Base-by-base conservation (phyloP, 2,888 invertebrate species). In the Brenthis ino region DNA sequence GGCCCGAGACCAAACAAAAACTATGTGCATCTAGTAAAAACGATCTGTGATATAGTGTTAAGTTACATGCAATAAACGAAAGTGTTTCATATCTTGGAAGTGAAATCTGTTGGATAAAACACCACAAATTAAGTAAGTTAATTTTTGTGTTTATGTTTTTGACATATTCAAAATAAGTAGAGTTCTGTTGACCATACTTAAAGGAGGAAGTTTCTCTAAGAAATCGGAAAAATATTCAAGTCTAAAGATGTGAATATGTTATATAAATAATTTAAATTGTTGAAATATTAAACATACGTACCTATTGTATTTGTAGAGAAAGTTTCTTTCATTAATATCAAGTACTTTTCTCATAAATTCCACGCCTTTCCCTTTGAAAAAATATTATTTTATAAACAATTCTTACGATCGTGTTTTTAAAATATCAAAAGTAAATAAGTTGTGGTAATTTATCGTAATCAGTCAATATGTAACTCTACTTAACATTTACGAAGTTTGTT, bases 21-120 rank as follows among this genome's bases (percentile, higher is more conserved):
- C 82, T 78, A 86, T 91, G 89, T 85, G 84, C 85, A 85, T 79
- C 81, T 85, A 80, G 84, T 83, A 81, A 80, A 85, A 88, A 86
- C 85, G 82, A 87, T 87, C 81, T 91, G 91, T 92, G 89, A 91
- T 90, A 88, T 89, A 91, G 87, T 89, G 83, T 85, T 91, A 90
- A 89, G 88, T 88, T 87, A 80, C 84, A 81, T 81, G 76, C 71
- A 65, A 72, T 71, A 67, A 69, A 65, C 72, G 72, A 73, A 80
- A 82, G 77, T 82, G 77, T 64, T 65, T 64, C 53, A 24, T 56
- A 48, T 58, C 55, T 60, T 58, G 55, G 60, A 68, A 69, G 64
- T 70, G 57, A 65, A 66, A 68, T 63, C 57, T 57, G 20, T 58
- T 57, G 55, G 64, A 68, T 56, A 56, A 68, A 50, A 54, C 8